Conservation (phyloP, 2,888 invertebrate species). For the Dendrolimus houi region DNA sequence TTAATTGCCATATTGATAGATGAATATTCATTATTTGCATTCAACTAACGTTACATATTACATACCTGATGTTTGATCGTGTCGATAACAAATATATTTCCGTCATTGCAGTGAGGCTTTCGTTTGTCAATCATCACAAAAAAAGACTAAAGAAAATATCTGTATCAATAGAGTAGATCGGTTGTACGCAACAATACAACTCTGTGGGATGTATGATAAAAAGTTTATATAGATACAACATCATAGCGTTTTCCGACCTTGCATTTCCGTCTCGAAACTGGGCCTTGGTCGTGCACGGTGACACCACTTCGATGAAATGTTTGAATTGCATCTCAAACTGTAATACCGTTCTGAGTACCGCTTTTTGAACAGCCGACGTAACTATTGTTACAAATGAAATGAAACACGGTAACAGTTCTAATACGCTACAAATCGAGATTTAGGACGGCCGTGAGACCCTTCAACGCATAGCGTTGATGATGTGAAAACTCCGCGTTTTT, state of each 20-base stretch:
- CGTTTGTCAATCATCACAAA: slow-evolving; percentile 53
- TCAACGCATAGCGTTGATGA: not conserved
- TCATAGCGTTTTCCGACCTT: slow-evolving; percentile 52
- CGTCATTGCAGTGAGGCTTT: slow-evolving; percentile 49
- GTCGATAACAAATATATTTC: slow-evolving; percentile 41
- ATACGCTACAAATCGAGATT: slow-evolving; percentile 5
- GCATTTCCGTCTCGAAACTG: slow-evolving; percentile 56
- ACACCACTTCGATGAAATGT: slow-evolving; percentile 41
- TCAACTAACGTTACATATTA: slow-evolving; percentile 28
- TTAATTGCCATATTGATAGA: slow-evolving; percentile 22
- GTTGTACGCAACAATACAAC: slow-evolving; percentile 50
- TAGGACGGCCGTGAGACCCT: slow-evolving; percentile 13
- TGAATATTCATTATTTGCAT: slow-evolving; percentile 24
- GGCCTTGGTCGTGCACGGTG: slow-evolving; percentile 56
- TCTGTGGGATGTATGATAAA: slow-evolving; percentile 61
- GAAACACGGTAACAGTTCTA: slow-evolving; percentile 10
- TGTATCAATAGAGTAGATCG: slow-evolving; percentile 59
- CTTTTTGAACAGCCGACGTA: slow-evolving; percentile 38
- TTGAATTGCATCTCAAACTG: slow-evolving; percentile 51
- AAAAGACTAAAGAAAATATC: slow-evolving; percentile 42
- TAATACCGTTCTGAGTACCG: slow-evolving; percentile 63
- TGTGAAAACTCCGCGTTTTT: no score
- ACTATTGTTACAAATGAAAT: slow-evolving; percentile 35
- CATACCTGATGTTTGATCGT: slow-evolving; percentile 23
- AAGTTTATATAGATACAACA: slow-evolving; percentile 55